Conservation (phyloP, 1,140 invertebrate genomes). For the Micrasema minimum region DNA sequence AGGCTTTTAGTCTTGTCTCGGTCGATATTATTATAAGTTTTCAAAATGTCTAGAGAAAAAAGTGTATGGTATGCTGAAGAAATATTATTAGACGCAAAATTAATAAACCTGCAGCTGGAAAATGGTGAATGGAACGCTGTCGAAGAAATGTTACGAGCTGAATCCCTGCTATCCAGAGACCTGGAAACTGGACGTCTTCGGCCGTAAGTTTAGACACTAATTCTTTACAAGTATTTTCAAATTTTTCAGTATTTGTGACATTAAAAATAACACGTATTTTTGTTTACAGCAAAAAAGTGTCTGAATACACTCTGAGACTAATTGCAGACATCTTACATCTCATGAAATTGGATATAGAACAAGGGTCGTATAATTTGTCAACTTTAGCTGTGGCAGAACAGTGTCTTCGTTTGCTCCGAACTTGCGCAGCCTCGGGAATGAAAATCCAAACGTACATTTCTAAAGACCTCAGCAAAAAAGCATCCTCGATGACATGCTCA, state of each 20-base stretch:
- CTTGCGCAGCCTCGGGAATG: conserved; percentile 65
- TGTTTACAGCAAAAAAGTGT: conserved; percentile 64
- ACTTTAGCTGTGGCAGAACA: conserved; percentile 65
- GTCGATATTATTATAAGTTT: neutral
- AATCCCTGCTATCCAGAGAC: conserved; percentile 64
- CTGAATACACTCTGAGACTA: conserved; percentile 64
- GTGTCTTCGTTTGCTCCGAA: conserved; percentile 62
- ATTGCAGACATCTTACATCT: conserved; percentile 66
- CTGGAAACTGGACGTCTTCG: conserved; percentile 64
- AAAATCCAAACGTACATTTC: conserved; percentile 68
- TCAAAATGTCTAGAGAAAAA: conserved; percentile 65
- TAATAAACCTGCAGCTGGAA: conserved; percentile 65
- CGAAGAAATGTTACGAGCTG: conserved; percentile 65
- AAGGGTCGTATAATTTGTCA: conserved; percentile 63
- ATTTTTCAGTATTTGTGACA: neutral
- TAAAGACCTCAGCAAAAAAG: conserved; percentile 65
- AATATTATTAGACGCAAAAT: conserved; percentile 64
- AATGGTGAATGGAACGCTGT: conserved; percentile 65
- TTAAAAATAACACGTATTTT: conserved; percentile 11
- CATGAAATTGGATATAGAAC: conserved; percentile 64
- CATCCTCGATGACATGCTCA: conserved; percentile 65
- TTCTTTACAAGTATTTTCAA: neutral
- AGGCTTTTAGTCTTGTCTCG: neutral
- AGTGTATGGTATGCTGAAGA: conserved; percentile 67
- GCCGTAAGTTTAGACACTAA: conserved; percentile 57